Base-by-base conservation (phyloP, 2,888 invertebrate genomes). In the Tipula confusa region DNA sequence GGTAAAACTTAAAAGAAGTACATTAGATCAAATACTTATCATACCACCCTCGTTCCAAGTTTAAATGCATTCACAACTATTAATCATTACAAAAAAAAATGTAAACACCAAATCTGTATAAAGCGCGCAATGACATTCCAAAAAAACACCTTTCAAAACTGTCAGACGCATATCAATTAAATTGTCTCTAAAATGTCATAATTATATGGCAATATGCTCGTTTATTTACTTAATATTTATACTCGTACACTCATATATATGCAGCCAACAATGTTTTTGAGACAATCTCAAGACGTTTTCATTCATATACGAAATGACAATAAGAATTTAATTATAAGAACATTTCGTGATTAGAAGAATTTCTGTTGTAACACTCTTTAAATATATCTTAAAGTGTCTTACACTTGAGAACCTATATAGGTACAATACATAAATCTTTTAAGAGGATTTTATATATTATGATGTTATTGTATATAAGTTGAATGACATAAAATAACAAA, bases 261-360 rank as follows among this genome's bases (percentile, higher is more conserved):
- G 13, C 15, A 43, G 15, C 4, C 24, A 64, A 64, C 64, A n/a
- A n/a, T n/a, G 64, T 64, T 64, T 64, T 64, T 64, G 64, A 64
- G 64, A 64, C 64, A 64, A 18, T 9, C 64, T 64, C 64, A 24
- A 64, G 24, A 24, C 24, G 24, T 24, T 24, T 64, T 64, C 64
- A 64, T 64, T 64, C 64, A 64, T 64, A 24, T n/a, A n/a, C n/a
- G n/a, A n/a, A 64, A 64, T 64, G 64, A 64, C 64, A 64, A 64
- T 64, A 64, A 64, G 64, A 64, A 64, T 64, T 64, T 64, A 64
- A 64, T 64, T 64, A 64, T 64, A 64, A 64, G 64, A 64, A 64
- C 64, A 43, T 43, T 43, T 43, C 24, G 64, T 64, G 64, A 64
- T 64, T 64, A 64, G 64, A 64, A 64, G 64, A 64, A 64, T 64